phyloP scores from a whole-genome alignment of 2,113 vertebrate genomes.

The Cettia cetti region DNA sequence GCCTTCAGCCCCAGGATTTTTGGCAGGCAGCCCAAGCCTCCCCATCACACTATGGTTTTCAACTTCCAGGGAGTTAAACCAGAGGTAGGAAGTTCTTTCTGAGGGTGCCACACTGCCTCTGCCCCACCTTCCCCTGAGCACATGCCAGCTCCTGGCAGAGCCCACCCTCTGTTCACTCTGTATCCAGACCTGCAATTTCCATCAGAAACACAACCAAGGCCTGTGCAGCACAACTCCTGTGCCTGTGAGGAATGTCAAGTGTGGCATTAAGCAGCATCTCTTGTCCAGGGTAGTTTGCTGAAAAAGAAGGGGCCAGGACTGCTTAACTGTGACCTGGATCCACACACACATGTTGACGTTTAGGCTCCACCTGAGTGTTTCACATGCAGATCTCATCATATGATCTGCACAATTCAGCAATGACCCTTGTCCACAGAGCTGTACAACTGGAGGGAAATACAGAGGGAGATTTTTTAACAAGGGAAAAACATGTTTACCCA shows the following conservation, averaged over 20 bases:
- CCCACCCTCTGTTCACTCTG: background rate
- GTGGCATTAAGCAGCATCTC: background rate
- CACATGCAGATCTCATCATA: background rate
- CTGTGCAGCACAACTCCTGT: background rate
- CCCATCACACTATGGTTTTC: background rate
- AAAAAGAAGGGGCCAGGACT: background rate
- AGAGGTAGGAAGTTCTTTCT: background rate
- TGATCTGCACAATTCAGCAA: background rate
- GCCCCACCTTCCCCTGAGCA: background rate
- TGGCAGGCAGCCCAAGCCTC: background rate
- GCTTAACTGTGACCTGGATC: background rate
- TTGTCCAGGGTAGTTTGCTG: background rate
- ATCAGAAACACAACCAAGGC: background rate
- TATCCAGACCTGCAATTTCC: background rate
- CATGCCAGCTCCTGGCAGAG: background rate
- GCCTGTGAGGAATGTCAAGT: background rate
- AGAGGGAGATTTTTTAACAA: background rate
- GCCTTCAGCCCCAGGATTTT: background rate
- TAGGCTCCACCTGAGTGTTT: background rate
- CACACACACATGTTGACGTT: background rate
- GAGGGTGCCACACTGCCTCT: background rate
- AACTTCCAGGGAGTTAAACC: background rate
- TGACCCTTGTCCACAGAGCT: background rate
- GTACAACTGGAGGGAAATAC: background rate
- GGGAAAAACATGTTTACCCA: accelerated